Evolutionary conservation across 1,140 invertebrate genomes (phyloP).

Genomic region (Drosophila pectinifera): DNA sequence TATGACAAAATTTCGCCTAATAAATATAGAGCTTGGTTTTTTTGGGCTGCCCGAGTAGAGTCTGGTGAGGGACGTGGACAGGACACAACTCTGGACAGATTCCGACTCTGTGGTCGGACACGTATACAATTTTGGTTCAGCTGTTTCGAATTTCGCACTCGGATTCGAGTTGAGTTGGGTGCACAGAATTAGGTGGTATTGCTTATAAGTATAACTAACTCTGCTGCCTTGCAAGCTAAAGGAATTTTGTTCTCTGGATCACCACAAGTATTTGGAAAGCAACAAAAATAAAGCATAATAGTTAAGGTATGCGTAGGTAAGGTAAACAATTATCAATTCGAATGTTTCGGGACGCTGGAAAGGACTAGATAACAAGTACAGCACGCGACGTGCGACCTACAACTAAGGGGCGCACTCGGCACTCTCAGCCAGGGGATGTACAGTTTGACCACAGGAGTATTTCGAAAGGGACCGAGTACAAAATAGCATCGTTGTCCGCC

Average conservation of each 20-base stretch:
- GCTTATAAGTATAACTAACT: constrained; percentile 38
- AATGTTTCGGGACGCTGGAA: constrained; percentile 38
- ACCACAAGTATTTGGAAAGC: constrained; percentile 13
- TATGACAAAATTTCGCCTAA: constrained; percentile 44
- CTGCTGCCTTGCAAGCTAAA: constrained; percentile 51
- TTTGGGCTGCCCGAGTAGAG: constrained; percentile 20
- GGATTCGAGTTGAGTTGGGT: constrained; percentile 11
- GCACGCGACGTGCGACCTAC: constrained; percentile 22
- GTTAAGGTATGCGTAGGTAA: constrained; percentile 1
- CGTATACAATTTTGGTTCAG: constrained; percentile 55
- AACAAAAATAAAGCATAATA: not conserved
- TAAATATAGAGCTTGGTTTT: constrained; percentile 32
- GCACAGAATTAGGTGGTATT: constrained; percentile 26
- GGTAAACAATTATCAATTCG: constrained; percentile 25
- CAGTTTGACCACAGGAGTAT: constrained; percentile 42
- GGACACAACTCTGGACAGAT: constrained; percentile 17
- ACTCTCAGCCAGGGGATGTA: constrained; percentile 2
- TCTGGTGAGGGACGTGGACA: constrained; percentile 7
- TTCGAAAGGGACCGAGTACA: constrained; percentile 33
- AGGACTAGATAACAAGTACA: constrained; percentile 61
- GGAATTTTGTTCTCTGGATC: constrained; percentile 30
- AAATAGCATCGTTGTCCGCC: constrained; percentile 15
- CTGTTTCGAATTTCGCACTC: constrained; percentile 19
- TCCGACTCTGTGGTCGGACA: not conserved
- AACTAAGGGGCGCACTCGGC: constrained; percentile 15